Base-by-base conservation (phyloP, 2,113 vertebrate species). In the Rynchops niger region DNA sequence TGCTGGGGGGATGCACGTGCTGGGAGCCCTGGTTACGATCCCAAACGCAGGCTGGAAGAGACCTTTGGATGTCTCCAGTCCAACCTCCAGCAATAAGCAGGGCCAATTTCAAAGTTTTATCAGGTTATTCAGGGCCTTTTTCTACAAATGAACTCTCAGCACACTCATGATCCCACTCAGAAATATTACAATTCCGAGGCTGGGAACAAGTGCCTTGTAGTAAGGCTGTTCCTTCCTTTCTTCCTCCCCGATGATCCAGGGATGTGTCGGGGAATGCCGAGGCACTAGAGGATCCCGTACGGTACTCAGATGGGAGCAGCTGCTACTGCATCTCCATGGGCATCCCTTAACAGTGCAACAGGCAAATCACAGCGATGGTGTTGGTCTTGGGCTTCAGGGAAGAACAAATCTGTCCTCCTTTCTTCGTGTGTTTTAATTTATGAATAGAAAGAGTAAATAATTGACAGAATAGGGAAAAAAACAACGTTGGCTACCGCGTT, bases 261-360 rank as follows among this genome's bases (percentile, higher is more conserved):
- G 32, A 34, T 17, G 27, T 40, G 25, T 8, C 59, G 65, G 32
- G 32, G 36, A 66, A 56, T 23, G 30, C 26, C 0, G 1, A 69
- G 55, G 65, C 13, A 5, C 12, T 3, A 21, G 43, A 26, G 38
- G 38, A 40, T 40, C 53, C 53, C 8, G 0, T 12, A 4, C 0
- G 1, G 15, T 49, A 59, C 15, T 49, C 43, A 27, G 65, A 20
- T 26, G 21, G 43, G 42, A 73, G 53, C 47, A 72, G 58, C 55
- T 83, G 63, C 45, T 23, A 34, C 59, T 72, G 82, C n/a, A 9
- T 47, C 7, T 62, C 30, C 30, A 9, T 21, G n/a, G 43, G 12
- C 70, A 86, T 30, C n/a, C 15, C 16, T 70, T n/a, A 45, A 36
- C 30, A 21, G 20, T 25, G 25, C 61, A 65, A 4, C 15, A 34